Conservation (phyloP, 2,113 vertebrate species). For the Hydropotes inermis region DNA sequence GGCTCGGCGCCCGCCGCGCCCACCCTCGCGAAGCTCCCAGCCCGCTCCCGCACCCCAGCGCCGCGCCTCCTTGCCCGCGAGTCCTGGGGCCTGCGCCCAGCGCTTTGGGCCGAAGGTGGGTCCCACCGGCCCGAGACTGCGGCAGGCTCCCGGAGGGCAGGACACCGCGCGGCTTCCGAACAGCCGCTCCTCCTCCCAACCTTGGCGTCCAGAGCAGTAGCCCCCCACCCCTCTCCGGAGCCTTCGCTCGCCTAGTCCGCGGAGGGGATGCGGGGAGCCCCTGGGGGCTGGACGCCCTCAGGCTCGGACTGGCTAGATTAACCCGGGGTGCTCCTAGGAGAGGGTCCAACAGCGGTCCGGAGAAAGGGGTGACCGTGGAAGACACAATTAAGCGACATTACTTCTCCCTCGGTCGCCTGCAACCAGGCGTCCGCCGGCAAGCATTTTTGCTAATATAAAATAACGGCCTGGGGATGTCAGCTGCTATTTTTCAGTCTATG, state of each 20-base stretch:
- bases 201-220: not conserved
- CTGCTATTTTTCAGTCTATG: not conserved
- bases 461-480: not conserved
- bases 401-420: not conserved
- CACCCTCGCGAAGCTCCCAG: not conserved
- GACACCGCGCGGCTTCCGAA: not conserved
- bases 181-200: too few species aligned
- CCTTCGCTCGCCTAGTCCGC: too few species aligned
- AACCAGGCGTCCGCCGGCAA: not conserved
- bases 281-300: not conserved
- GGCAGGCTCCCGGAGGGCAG: not conserved
- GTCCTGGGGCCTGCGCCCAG: not conserved
- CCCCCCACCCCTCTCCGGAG: not conserved
- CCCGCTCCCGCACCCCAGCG: rapidly evolving
- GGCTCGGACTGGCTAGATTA: not conserved
- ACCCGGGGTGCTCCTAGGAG: not conserved
- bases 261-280: not conserved
- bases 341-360: not conserved
- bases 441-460: not conserved
- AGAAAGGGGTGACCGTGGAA: not conserved
- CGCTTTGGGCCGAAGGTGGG: not conserved
- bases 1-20: not conserved
- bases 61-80: rapidly evolving
- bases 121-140: not conserved
- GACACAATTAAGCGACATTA: not conserved